These are phyloP conservation scores for Mesoclemmys tuberculata DNA, from an alignment of 2,113 vertebrate species.

Conservation along the genomic window DNA sequence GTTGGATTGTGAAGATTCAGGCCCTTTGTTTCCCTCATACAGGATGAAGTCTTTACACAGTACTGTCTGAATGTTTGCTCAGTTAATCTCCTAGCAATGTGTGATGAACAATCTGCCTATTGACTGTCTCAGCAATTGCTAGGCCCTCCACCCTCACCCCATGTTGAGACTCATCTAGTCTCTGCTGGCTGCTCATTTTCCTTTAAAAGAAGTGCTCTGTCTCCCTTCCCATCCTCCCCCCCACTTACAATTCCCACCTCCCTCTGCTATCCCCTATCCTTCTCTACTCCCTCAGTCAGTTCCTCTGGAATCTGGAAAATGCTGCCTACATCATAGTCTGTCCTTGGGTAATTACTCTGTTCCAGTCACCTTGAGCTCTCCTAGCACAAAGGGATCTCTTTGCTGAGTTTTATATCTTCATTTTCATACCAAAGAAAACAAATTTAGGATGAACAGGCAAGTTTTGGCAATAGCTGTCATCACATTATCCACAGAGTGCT, in stretches of 20 bases:
- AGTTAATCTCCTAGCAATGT: slow-evolving; percentile 82
- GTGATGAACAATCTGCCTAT: slow-evolving; percentile 82
- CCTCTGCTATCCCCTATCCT: not conserved
- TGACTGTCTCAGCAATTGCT: slow-evolving; percentile 81
- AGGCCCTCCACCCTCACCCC: slow-evolving; percentile 77
- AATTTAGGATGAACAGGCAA: slow-evolving; percentile 68
- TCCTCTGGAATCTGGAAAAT: slow-evolving; percentile 80
- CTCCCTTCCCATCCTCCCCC: slow-evolving; percentile 64
- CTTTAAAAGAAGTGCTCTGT: slow-evolving; percentile 63
- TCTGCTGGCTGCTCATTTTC: slow-evolving; percentile 82
- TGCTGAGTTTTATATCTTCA: slow-evolving; percentile 41
- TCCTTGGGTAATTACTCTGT: slow-evolving; percentile 61
- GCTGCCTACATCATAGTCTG: slow-evolving; percentile 18
- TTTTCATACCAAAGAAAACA: slow-evolving; percentile 63
- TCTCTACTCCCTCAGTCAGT: slow-evolving; percentile 5
- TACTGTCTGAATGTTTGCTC: slow-evolving; percentile 82
- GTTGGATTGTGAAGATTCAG: slow-evolving; percentile 69
- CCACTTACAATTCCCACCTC: slow-evolving; percentile 40
- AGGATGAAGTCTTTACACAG: slow-evolving; percentile 80
- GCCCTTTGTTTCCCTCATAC: slow-evolving; percentile 71
- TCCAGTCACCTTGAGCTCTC: slow-evolving; percentile 60
- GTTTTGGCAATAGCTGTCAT: slow-evolving; percentile 78
- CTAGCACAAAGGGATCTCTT: slow-evolving; percentile 16
- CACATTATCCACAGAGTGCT: slow-evolving; percentile 69
- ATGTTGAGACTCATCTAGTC: slow-evolving; percentile 77